Base-by-base conservation (phyloP, 1,140 invertebrate genomes). In the Dufourea novaeangliae region DNA sequence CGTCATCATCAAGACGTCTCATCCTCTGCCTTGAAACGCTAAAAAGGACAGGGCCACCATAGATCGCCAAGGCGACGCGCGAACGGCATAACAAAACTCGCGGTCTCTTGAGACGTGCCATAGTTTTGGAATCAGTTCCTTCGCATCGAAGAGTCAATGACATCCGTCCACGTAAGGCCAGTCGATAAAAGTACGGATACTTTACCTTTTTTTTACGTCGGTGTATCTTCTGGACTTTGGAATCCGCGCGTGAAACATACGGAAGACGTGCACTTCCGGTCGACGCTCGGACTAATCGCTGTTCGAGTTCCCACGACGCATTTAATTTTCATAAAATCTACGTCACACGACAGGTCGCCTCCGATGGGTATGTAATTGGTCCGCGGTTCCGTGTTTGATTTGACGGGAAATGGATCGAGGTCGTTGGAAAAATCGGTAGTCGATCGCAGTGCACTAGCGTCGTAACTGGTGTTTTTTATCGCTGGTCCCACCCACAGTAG, bases 351-450 rank as follows among this genome's bases (percentile, higher is more conserved):
- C n/a, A n/a, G n/a, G n/a, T n/a, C n/a, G n/a, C n/a, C n/a, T n/a
- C n/a, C n/a, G n/a, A n/a, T n/a, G n/a, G n/a, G n/a, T n/a, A n/a
- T n/a, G n/a, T n/a, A n/a, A n/a, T n/a, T n/a, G n/a, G n/a, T n/a
- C n/a, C n/a, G n/a, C n/a, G n/a, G n/a, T n/a, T n/a, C n/a, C n/a
- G n/a, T n/a, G n/a, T n/a, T n/a, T n/a, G n/a, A n/a, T n/a, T n/a
- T 20, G 44, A 20, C 44, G 44, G 17, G 5, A 22, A 25, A 54
- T 27, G 10, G 52, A 11, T 8, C 22, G 32, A n/a, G 5, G 44
- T 14, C 71, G 66, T 61, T 74, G 52, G 71, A 74, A n/a, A 74
- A 74, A 74, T 74, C 71, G 34, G 27, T 10, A 66, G 39, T 52
- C 41, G 44, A 46, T 44, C 41, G 41, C 0, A 14, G 41, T 44